Base-by-base conservation (phyloP, 2,113 vertebrate genomes). In the Tachuris rubrigastra region DNA sequence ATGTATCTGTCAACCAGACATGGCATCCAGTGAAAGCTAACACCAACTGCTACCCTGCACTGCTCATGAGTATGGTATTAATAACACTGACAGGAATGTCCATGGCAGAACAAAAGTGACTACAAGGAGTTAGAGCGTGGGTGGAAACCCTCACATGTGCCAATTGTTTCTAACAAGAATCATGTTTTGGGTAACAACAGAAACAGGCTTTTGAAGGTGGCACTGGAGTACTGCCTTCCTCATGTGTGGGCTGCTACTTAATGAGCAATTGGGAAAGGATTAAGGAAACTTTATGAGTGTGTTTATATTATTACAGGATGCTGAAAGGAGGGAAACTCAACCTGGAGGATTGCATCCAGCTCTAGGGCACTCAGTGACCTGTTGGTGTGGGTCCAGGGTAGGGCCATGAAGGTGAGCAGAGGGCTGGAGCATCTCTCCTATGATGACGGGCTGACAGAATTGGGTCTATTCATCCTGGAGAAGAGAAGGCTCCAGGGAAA, bases 361-460 rank as follows among this genome's bases (percentile, higher is more conserved):
- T 46, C 33, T 53, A 9, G 12, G 37, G 5, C 47, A 28, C 33
- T 75, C 27, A 56, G 30, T 37, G 37, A 86, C 5, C 37, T 93
- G 20, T n/a, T 77, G n/a, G 28, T 74, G 12, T 0, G 0, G 7
- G 35, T 53, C 15, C 41, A 74, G 25, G 35, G 28, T 5, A 41
- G 11, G 6, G 10, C 7, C 23, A 22, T 2, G 5, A 47, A 42
- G 14, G 3, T 10, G 8, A 66, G 42, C 25, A 25, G 21, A 23
- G 33, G 12, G 8, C 0, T 2, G 67, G 56, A 89, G 0, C 3
- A n/a, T 4, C 12, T 75, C 6, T 55, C 2, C 8, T 33, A 2
- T 58, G 37, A 53, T 2, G 24, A 49, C 8, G 71, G 37, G 16
- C 24, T 89, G 56, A 53, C n/a, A 56, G 39, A 44, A 4, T 1